A percentile compares a stretch with the other conserved stretches of the same genome.
These are phyloP conservation scores for Neopipo cinnamomea DNA, from an alignment of 2,113 vertebrate species.

Conservation along the genomic window DNA sequence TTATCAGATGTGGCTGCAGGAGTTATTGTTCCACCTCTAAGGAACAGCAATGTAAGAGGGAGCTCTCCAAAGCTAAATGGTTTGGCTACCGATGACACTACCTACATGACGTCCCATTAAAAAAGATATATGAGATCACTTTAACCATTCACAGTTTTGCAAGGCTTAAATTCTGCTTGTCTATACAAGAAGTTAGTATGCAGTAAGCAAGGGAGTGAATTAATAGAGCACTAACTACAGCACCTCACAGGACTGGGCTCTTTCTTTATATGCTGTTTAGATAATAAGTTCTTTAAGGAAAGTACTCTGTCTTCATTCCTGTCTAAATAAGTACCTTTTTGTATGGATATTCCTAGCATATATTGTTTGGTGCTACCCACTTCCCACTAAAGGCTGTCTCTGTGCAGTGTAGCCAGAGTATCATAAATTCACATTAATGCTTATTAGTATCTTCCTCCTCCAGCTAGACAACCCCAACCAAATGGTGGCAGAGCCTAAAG, in stretches of 20 bases:
- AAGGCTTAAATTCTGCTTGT: conserved; percentile 12
- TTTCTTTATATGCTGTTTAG: background rate
- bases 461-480: background rate
- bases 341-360: background rate
- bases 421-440: background rate
- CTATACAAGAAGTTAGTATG: background rate
- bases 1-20: background rate
- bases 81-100: background rate
- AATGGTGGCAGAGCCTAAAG: background rate
- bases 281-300: background rate
- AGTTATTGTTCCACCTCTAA: background rate
- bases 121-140: background rate
- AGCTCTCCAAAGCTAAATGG: background rate
- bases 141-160: background rate
- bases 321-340: background rate
- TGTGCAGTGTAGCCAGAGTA: background rate
- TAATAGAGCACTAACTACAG: background rate
- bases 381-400: background rate
- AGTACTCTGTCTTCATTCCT: background rate
- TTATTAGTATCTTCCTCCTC: background rate
- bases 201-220: background rate
- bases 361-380: background rate
- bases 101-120: background rate
- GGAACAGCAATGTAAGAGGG: background rate
- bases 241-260: background rate